These are phyloP conservation scores for Dromaius novaehollandiae DNA, from an alignment of 2,113 vertebrate genomes.

Conservation along the genomic window DNA sequence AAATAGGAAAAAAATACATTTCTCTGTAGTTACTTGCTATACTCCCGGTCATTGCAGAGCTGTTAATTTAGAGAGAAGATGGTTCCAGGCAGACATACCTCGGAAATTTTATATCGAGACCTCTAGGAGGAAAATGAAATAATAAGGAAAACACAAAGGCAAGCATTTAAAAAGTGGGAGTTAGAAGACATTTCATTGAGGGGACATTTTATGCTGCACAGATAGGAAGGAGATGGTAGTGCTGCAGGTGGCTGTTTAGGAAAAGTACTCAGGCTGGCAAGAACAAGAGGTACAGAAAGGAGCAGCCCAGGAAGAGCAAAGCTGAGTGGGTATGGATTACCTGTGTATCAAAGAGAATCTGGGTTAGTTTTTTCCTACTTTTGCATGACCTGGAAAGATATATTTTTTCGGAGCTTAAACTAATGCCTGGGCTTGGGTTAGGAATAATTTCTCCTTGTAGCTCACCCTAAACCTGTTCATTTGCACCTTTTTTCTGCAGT, in stretches of 20 bases:
- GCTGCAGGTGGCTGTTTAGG: not conserved
- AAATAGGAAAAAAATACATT: not conserved
- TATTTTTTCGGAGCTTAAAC: not conserved
- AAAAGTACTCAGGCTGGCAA: not conserved
- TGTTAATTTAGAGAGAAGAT: not conserved
- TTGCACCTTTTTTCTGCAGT: not conserved
- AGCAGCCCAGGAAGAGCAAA: not conserved
- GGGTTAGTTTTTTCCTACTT: not conserved
- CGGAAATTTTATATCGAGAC: not conserved
- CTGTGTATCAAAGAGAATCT: not conserved
- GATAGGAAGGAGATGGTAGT: not conserved
- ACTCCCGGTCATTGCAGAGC: not conserved
- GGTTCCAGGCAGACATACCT: not conserved
- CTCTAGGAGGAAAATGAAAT: not conserved
- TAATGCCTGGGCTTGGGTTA: fast-evolving
- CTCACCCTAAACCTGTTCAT: not conserved
- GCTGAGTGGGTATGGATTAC: not conserved
- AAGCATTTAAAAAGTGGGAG: not conserved
- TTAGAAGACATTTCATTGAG: not conserved
- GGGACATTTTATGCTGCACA: too few relatives aligned
- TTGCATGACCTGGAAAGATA: not conserved
- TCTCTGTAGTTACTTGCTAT: not conserved
- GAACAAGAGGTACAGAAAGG: not conserved
- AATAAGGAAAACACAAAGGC: not conserved
- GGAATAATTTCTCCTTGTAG: not conserved